Percentiles rank a stretch among this genome's conserved stretches.
Conservation (phyloP, 1,140 invertebrate species). For the Phymastichus coffea region DNA sequence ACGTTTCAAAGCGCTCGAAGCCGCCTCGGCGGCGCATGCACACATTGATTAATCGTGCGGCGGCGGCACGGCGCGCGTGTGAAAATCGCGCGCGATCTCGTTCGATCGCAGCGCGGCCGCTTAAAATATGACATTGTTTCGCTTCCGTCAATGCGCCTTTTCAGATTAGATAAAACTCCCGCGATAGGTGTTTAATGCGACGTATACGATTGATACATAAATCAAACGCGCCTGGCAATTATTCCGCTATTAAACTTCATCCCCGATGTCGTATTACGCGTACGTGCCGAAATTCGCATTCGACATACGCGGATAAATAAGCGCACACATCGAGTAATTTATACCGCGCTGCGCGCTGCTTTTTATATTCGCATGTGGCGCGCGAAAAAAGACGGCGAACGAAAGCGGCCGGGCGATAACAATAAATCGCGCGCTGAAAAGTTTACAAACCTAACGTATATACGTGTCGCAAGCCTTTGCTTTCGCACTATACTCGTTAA, state of each 20-base stretch:
- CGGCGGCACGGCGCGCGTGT: conserved; percentile 15
- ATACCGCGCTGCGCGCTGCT: too few relatives aligned
- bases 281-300: neutral
- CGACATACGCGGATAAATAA: neutral
- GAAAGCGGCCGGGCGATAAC: neutral
- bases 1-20: too few relatives aligned
- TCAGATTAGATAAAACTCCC: too few relatives aligned
- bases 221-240: neutral
- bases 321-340: too few relatives aligned
- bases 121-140: conserved; percentile 14
- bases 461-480: too few relatives aligned
- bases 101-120: conserved; percentile 4
- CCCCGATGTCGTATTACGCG: neutral
- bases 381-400: neutral
- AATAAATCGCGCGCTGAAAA: too few relatives aligned
- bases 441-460: too few relatives aligned
- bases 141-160: neutral
- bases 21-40: too few relatives aligned
- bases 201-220: conserved; percentile 12
- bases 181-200: too few relatives aligned
- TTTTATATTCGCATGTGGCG: neutral
- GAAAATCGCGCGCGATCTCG: conserved; percentile 27
- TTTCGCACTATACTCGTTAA: too few relatives aligned
- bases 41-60: too few relatives aligned
- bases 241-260: too few relatives aligned